Evolutionary conservation across 2,113 vertebrate species (phyloP), one percentile per base, ranked within the genome.

Genomic region (Paramisgurnus dabryanus): DNA sequence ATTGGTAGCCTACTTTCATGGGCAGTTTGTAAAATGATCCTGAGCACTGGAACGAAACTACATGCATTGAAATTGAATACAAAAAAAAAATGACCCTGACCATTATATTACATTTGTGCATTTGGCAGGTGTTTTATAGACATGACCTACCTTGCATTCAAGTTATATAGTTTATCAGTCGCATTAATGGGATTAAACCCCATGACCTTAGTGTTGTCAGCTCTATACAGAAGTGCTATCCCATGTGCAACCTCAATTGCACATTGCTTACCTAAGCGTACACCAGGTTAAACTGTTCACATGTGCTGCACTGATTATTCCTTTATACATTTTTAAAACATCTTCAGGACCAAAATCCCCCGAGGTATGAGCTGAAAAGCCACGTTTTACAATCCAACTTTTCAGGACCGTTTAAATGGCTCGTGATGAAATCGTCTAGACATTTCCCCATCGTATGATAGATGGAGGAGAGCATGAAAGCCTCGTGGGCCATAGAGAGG

Each of bases 341-440:
- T 18, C 12, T 47, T 13, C 66, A 60, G 7, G 12, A 39, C 45
- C 41, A 22, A 63, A 80, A 81, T 40, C 69, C 27, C 49, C 10
- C 67, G 27, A 69, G 73, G 58, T 60, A 64, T 63, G 45, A 70
- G 22, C 10, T 80, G 64, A 7, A 43, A 57, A 8, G 12, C 17
- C 18, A 39, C 47, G 27, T 13, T 67, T 73, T n/a, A 69, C 41
- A 60, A 22, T 5, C 15, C 22, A 58, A 47, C 69, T 64, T 77
- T 70, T n/a, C 47, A 77, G 67, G 61, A 77, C 47, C 49, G 75
- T 78, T 83, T 73, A 72, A 43, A 67, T 43, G 55, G 15, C 53
- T 34, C 27, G n/a, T 76, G 81, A 76, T 68, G 70, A 80, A 84
- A 79, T 72, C 60, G 76, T 41, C 47, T 83, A 65, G 83, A 81